Base-by-base conservation (phyloP, 1,140 invertebrate species). In the Caenorhabditis latens region DNA sequence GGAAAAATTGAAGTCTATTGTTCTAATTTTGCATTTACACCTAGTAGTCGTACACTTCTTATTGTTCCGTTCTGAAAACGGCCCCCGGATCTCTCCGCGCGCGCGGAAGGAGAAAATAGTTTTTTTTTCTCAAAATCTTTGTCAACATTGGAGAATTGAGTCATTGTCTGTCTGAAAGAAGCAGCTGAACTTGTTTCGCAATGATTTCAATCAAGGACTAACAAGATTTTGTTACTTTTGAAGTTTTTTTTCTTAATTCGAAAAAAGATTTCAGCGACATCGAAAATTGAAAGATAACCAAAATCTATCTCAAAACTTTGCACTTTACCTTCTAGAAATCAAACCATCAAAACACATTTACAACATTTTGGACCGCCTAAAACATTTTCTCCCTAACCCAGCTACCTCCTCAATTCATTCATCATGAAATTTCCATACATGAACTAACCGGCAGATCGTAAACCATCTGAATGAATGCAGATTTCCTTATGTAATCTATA, bases 401-500 rank as follows among this genome's bases (percentile, higher is more conserved):
- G n/a, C n/a, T n/a, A n/a, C n/a, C 32, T 32, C 32, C 32, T 32
- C 32, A 32, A 32, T 32, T 32, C 6, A 11, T 19, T 58, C 61
- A 8, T 32, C 24, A 63, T 24, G 11, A 21, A 32, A 63, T 32
- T 63, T 63, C 61, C 61, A 79, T 79, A 13, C 8, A 79, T 42
- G 40, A 71, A 13, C 43, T 16, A 32, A 53, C 50, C 5, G 65
- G 71, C 71, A 79, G 46, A 79, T 79, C 71, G 71, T 79, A 79
- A 79, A 79, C 71, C 71, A 79, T 79, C 71, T 53, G 46, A 79
- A 46, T 79, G 71, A 79, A 79, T 79, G 50, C 71, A 79, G 71
- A 79, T 79, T 50, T 79, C 46, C 71, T 79, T 79, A 79, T 79
- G 71, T 79, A 79, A 79, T 79, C 71, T 53, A 79, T 79, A 46